Conservation (phyloP, 2,888 invertebrate genomes). For the Eupithecia subfuscata region DNA sequence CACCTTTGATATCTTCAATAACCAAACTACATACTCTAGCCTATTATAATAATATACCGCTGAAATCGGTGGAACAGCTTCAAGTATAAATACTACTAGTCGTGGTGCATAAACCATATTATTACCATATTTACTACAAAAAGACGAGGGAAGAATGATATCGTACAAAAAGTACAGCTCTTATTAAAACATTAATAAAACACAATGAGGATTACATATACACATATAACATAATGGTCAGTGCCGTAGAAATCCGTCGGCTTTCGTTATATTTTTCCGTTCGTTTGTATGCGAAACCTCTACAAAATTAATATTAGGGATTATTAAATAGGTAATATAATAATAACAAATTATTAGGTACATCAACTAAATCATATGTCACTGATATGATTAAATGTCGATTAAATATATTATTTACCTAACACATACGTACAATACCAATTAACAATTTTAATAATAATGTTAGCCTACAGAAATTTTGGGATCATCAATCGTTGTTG, state of each 20-base stretch:
- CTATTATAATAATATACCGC: not conserved
- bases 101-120: not conserved
- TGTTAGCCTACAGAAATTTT: not conserved
- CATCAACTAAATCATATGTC: constrained; percentile 58
- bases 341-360: constrained; percentile 61
- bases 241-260: constrained; percentile 39
- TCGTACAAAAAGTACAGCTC: constrained; percentile 75
- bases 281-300: constrained; percentile 82
- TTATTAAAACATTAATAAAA: constrained; percentile 57
- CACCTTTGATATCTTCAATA: not conserved
- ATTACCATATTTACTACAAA: constrained; percentile 14
- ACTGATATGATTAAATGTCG: constrained; percentile 47
- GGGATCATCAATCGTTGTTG: not conserved
- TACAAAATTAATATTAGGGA: constrained; percentile 70
- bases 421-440: constrained; percentile 26
- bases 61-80: not conserved
- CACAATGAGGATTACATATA: constrained; percentile 47
- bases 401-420: constrained; percentile 11
- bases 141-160: constrained; percentile 76
- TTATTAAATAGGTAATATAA: constrained; percentile 26
- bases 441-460: constrained; percentile 2
- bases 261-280: constrained; percentile 50
- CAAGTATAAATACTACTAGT: not conserved
- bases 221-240: constrained; percentile 44
- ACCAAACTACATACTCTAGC: not conserved